Conservation (phyloP, 92 coral and sea anemone species). For the Pocillopora grandis region DNA sequence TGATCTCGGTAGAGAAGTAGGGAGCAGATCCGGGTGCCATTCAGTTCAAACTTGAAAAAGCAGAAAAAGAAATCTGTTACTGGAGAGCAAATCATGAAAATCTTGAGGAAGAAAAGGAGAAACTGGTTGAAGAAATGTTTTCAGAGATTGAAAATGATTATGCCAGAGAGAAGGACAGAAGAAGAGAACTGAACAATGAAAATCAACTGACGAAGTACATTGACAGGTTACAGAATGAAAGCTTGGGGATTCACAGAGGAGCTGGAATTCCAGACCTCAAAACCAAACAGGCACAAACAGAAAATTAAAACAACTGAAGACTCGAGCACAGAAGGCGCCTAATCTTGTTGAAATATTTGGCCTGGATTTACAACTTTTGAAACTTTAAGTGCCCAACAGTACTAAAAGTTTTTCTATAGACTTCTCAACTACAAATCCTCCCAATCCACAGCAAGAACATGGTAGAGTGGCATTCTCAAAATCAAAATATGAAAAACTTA, state of each 20-base stretch:
- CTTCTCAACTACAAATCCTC: too few relatives aligned
- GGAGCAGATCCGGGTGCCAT: not conserved
- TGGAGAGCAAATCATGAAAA: constrained; percentile 12
- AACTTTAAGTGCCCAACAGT: too few relatives aligned
- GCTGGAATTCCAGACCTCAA: constrained; percentile 20
- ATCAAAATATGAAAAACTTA: too few relatives aligned
- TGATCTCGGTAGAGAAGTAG: not conserved
- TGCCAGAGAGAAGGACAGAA: constrained; percentile 1
- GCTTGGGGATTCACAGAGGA: constrained; percentile 22
- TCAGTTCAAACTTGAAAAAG: not conserved
- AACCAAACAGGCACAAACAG: not conserved
- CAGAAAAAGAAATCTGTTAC: constrained; percentile 15
- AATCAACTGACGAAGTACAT: constrained; percentile 22
- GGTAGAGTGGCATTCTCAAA: too few relatives aligned
- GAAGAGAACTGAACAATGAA: constrained; percentile 2
- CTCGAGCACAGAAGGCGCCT: constrained; percentile 24
- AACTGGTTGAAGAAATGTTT: constrained; percentile 7
- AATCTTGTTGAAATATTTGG: constrained; percentile 9
- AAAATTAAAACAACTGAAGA: constrained; percentile 15
- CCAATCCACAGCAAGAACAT: too few relatives aligned
- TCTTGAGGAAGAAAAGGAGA: constrained; percentile 25
- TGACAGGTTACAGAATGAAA: constrained; percentile 22
- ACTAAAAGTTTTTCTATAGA: too few relatives aligned
- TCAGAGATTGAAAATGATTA: not conserved
- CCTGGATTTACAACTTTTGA: constrained; percentile 8